phyloP scores from a whole-genome alignment of 2,888 invertebrate species.

The Eubasilissa splendida region DNA sequence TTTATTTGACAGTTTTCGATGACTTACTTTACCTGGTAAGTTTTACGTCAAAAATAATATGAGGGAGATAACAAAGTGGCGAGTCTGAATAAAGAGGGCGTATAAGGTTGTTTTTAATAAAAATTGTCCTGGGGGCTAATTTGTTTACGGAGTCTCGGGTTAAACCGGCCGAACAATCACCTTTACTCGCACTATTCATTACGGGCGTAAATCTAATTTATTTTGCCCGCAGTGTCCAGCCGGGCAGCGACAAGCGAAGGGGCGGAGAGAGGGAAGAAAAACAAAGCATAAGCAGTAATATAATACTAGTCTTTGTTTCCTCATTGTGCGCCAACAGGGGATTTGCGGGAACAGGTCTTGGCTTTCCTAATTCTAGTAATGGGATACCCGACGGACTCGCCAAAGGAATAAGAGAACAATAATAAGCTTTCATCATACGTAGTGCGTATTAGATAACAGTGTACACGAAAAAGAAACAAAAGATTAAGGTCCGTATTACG shows the following conservation, averaged over 20 bases:
- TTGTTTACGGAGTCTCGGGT: too few species aligned
- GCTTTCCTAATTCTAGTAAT: constrained; percentile 18
- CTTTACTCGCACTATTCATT: neutral
- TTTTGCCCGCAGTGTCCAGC: neutral
- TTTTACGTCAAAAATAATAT: too few species aligned
- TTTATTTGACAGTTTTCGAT: too few species aligned
- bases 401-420: neutral
- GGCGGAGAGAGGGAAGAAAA: neutral
- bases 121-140: too few species aligned
- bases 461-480: neutral
- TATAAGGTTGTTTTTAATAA: too few species aligned
- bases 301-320: constrained; percentile 4
- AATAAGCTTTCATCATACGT: constrained; percentile 13
- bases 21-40: too few species aligned
- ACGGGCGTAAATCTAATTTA: neutral
- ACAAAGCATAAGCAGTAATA: constrained; percentile 8
- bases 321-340: neutral
- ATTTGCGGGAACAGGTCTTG: neutral
- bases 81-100: too few species aligned
- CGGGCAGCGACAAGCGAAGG: neutral
- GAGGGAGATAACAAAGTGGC: too few species aligned
- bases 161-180: too few species aligned
- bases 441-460: constrained; percentile 7
- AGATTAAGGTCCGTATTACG: neutral
- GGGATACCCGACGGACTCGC: constrained; percentile 14